Conservation (phyloP, 2,113 vertebrate species). For the Chaenogobius annularis region DNA sequence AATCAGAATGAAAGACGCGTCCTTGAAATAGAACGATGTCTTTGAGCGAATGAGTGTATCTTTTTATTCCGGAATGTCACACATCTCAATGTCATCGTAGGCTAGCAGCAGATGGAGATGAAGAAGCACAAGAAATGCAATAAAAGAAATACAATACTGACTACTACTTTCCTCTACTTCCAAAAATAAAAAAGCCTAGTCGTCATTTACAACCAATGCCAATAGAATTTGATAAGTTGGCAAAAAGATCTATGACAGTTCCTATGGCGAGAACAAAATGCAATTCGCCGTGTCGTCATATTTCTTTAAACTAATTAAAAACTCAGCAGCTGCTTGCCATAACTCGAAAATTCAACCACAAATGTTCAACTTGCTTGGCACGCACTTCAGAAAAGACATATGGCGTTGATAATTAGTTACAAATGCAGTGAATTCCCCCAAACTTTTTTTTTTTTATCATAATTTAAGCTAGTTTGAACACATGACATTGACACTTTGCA, state of each 20-base stretch:
- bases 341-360: background rate
- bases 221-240: background rate
- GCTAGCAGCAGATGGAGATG: background rate
- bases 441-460: background rate
- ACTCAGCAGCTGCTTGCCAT: background rate
- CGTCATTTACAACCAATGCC: background rate
- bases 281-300: background rate
- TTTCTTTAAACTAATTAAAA: slow-evolving; percentile 7
- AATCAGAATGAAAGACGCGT: background rate
- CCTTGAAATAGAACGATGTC: background rate
- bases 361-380: background rate
- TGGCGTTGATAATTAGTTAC: background rate
- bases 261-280: background rate
- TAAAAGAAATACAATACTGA: too few species aligned
- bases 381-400: background rate
- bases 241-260: background rate
- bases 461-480: background rate
- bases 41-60: background rate
- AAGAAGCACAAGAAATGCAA: too few species aligned
- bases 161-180: background rate
- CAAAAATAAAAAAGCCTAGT: background rate
- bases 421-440: background rate
- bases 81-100: background rate
- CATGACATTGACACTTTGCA: background rate
- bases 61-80: background rate